Conservation (phyloP, 2,797 vertebrate genomes). For the Hylomyscus alleni region DNA sequence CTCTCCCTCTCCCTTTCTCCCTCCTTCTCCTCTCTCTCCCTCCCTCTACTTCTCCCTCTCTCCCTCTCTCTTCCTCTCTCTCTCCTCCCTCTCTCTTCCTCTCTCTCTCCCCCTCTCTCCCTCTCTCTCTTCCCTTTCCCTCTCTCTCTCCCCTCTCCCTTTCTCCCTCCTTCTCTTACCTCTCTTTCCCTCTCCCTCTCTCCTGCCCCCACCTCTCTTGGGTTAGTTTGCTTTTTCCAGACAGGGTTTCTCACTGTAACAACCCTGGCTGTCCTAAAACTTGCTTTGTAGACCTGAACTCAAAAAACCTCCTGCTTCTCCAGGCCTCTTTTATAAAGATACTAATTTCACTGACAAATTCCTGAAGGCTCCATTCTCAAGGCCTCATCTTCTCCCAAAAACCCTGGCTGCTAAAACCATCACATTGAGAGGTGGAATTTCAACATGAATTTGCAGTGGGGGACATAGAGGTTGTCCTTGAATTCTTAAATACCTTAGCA, state of each 20-base stretch:
- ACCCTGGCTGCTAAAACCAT: neutral
- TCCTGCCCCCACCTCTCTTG: too few species aligned
- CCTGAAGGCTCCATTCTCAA: neutral
- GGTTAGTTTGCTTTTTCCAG: neutral
- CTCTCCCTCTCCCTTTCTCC: too few species aligned
- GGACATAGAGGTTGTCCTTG: neutral
- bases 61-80: too few species aligned
- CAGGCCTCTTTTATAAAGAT: neutral
- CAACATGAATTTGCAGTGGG: neutral
- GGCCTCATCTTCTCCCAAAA: neutral
- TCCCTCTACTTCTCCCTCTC: too few species aligned
- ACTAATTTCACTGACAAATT: neutral
- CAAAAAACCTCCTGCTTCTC: neutral
- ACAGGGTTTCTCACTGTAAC: neutral
- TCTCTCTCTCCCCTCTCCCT: too few species aligned
- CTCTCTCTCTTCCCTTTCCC: too few species aligned
- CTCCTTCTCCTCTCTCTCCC: too few species aligned
- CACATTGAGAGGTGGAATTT: neutral
- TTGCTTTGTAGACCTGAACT: neutral
- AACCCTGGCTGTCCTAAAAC: neutral
- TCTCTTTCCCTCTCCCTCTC: too few species aligned
- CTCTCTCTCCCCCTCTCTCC: too few species aligned
- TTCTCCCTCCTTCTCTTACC: too few species aligned
- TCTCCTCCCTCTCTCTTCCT: too few species aligned
- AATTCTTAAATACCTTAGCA: slow-evolving; percentile 28